phyloP scores from a whole-genome alignment of 2,113 vertebrate genomes.

The Lethenteron reissneri region DNA sequence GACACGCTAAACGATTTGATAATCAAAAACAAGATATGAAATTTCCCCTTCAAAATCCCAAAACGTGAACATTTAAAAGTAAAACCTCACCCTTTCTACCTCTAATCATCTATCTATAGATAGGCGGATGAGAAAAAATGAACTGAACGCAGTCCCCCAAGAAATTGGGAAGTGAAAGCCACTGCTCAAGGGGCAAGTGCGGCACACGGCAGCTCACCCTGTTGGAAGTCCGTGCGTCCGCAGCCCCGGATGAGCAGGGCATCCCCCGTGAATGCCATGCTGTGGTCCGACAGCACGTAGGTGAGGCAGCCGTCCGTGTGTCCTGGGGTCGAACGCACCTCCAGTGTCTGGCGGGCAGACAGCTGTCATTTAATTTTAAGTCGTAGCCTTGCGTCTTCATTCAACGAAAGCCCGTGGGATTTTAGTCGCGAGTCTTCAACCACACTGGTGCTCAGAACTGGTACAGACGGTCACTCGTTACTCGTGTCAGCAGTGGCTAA shows the following conservation, averaged over 20 bases:
- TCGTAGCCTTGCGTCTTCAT: not conserved
- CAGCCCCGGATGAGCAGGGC: constrained; percentile 55
- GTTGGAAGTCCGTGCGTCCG: constrained; percentile 66
- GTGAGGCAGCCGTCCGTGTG: constrained; percentile 59
- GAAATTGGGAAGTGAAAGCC: no score
- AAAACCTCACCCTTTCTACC: no score
- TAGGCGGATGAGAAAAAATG: no score
- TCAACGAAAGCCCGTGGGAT: not conserved
- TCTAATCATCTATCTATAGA: no score
- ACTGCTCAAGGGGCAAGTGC: no score
- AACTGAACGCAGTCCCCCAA: no score
- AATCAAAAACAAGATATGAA: no score
- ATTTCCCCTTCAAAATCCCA: no score
- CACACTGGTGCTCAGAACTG: not conserved
- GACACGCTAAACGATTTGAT: no score
- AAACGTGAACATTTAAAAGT: no score
- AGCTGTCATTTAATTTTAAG: not conserved
- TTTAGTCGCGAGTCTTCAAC: not conserved
- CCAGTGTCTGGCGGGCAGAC: constrained; percentile 23
- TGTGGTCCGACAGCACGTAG: constrained; percentile 31
- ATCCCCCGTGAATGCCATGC: constrained; percentile 65
- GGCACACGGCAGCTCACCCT: constrained; percentile 23
- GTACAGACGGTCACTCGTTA: not conserved
- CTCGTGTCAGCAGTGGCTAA: not conserved
- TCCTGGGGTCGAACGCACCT: constrained; percentile 41